phyloP scores from a whole-genome alignment of 2,113 vertebrate species.

The Falco punctatus region DNA sequence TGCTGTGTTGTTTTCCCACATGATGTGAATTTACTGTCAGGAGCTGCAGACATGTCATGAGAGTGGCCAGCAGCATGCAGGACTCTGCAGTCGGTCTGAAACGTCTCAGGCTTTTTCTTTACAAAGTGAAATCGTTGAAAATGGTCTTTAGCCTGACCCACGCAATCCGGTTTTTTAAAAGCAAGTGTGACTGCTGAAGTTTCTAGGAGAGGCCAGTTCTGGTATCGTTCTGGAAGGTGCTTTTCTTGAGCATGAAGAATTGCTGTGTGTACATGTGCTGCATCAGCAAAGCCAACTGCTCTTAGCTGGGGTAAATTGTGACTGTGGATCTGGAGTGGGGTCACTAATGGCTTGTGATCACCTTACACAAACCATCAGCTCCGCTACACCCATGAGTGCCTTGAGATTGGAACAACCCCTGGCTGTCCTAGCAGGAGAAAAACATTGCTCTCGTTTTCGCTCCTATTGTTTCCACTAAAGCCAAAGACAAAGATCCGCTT shows the following conservation, averaged over 20 bases:
- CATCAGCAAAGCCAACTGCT: too few species aligned
- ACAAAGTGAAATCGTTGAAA: not conserved
- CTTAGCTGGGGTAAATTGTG: not conserved
- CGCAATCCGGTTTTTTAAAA: not conserved
- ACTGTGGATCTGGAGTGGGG: not conserved
- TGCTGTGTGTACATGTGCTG: too few species aligned
- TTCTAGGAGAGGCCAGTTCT: not conserved
- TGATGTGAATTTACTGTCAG: not conserved
- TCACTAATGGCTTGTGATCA: not conserved
- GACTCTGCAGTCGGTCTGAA: not conserved
- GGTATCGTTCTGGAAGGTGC: not conserved
- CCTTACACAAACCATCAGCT: fast-evolving
- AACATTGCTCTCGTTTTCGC: fast-evolving
- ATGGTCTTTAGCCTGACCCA: not conserved
- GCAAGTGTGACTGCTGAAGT: not conserved
- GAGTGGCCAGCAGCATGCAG: not conserved
- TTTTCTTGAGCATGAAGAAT: not conserved
- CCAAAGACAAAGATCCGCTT: not conserved
- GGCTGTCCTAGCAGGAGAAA: not conserved
- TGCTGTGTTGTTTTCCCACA: not conserved
- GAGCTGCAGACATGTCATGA: fast-evolving
- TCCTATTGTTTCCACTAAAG: not conserved
- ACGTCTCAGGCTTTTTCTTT: not conserved
- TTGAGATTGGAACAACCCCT: not conserved
- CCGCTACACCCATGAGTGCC: fast-evolving